Evolutionary conservation across 2,797 vertebrate genomes (phyloP), one percentile per base, ranked within the genome.

Genomic region (Pseudochaenichthys georgianus): DNA sequence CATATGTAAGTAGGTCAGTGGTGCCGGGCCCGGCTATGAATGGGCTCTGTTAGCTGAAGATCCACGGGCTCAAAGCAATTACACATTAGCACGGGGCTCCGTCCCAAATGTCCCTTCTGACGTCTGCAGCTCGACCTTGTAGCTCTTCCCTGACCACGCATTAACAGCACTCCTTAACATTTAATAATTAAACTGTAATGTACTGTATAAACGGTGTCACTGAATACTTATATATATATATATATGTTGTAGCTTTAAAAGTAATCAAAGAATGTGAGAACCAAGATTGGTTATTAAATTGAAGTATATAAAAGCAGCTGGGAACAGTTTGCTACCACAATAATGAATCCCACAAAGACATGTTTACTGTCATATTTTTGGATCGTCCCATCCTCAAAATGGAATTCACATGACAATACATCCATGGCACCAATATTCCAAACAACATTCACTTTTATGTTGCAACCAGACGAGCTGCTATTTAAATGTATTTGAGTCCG

Each of bases 1-100:
- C 75, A 58, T 88, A 92, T 93, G 92, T 76, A 95, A 94, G 92
- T 94, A 87, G 93, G 93, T 92, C 94, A 93, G 87, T 71, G 78
- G 89, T 82, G 86, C 67, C 78, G 74, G 75, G 74, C 77, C 62
- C 23, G 68, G 80, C 72, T 66, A 86, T 91, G 88, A 92, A 93
- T 83, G 89, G 85, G 64, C 83, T 77, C 82, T 84, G 81, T 88
- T 84, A 73, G 80, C 72, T 51, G 17, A 34, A 83, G 69, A 80
- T 86, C 83, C 83, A 85, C 80, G 51, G 84, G 88, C 89, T 87
- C 84, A 73, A 70, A 89, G 91, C 90, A 92, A 92, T 94, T 93
- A 93, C 76, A 80, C 78, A 66, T 78, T 50, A 78, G 83, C 80
- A 64, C 46, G 16, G 52, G 63, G 73, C 82, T 84, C 57, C 2